Base-by-base conservation (phyloP, 2,797 vertebrate genomes). In the Leptoclinus maculatus region DNA sequence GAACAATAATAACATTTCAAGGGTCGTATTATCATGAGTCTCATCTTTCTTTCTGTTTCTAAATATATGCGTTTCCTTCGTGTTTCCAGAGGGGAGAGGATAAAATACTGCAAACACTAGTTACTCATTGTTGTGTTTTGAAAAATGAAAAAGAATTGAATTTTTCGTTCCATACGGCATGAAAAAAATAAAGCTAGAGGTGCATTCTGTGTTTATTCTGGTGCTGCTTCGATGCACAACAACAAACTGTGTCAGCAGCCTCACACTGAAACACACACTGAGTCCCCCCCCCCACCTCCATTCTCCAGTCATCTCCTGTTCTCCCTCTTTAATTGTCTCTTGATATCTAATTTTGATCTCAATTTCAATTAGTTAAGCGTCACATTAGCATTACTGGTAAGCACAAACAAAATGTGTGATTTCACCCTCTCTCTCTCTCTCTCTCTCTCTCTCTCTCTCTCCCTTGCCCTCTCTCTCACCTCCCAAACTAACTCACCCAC, bases 261-360 rank as follows among this genome's bases (percentile, higher is more conserved):
- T 21, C 56, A 81, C 79, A 60, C 62, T 63, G 57, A 80, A 58
- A 62, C 64, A 12, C 12, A 76, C 74, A 74, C 32, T 53, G 21
- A 3, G 47, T 27, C 41, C 6, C 41, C 70, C 74, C 36, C 21
- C 63, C 66, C 12, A 17, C 6, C 45, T 6, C 14, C 39, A 9
- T 23, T 27, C 74, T 60, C 60, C 56, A 60, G 25, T 67, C 73
- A 19, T 72, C 66, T 34, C 47, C 67, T 38, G 13, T 45, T 77
- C 23, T 63, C n/a, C 68, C 67, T 27, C 27, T 60, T 66, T 78
- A 83, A 80, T 56, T 66, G 27, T 64, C 66, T 78, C 47, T 79
- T 71, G 87, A 49, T 43, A 43, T 85, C 66, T 67, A 45, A 76
- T 80, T 90, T 80, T 86, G 51, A 84, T 87, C 88, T 84, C 80